A percentile compares a stretch with the other conserved stretches of the same genome.
phyloP scores from a whole-genome alignment of 2,113 vertebrate genomes.

The Raja brachyura region DNA sequence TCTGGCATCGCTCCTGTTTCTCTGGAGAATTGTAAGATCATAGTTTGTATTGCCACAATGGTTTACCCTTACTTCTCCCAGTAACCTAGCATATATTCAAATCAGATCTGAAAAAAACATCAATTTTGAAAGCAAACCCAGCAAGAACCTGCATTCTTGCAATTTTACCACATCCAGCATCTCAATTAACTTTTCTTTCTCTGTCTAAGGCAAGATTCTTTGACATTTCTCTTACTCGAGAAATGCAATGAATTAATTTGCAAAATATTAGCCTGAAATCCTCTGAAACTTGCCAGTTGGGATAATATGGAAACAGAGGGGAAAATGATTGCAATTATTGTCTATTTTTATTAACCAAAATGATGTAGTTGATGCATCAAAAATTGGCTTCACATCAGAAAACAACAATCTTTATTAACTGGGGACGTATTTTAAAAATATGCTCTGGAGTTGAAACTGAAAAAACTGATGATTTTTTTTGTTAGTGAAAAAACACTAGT shows the following conservation, averaged over 20 bases:
- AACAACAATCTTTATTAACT: background rate
- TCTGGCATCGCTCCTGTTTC: too few species aligned
- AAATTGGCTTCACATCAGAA: background rate
- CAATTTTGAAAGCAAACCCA: too few species aligned
- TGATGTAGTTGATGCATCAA: background rate
- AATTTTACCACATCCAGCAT: too few species aligned
- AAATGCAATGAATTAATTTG: background rate
- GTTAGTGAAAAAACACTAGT: background rate
- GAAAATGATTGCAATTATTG: background rate
- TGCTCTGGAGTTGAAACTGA: background rate
- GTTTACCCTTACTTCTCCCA: too few species aligned
- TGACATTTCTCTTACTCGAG: too few species aligned
- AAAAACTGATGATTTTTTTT: conserved; percentile 5
- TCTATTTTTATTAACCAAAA: background rate
- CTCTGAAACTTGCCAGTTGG: conserved; percentile 6
- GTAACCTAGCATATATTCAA: too few species aligned
- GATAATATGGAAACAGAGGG: background rate
- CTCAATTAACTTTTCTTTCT: too few species aligned
- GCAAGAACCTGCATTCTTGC: too few species aligned
- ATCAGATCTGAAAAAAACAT: too few species aligned
- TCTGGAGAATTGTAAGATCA: too few species aligned
- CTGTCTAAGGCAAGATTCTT: too few species aligned
- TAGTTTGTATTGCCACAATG: too few species aligned
- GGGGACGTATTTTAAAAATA: background rate
- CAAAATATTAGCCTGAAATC: background rate